These are phyloP conservation scores for Penaeus japonicus DNA, from an alignment of 1,140 invertebrate species.

Conservation along the genomic window DNA sequence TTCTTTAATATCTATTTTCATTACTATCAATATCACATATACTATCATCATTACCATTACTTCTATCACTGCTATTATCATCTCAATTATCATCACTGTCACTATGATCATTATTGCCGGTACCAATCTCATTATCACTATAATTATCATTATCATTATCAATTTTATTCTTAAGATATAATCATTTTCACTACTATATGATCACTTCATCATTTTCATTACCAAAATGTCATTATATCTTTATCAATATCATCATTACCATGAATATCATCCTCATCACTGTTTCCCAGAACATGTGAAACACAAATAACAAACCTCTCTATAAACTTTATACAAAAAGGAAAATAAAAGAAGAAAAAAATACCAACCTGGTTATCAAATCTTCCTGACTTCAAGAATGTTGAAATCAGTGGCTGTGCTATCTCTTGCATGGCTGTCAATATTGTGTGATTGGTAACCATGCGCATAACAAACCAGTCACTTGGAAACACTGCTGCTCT, in stretches of 20 bases:
- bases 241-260: too few species aligned
- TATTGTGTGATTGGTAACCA: conserved; percentile 89
- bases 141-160: too few species aligned
- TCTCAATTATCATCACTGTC: too few species aligned
- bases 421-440: conserved; percentile 86
- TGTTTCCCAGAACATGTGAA: neutral
- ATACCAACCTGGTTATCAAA: conserved; percentile 72
- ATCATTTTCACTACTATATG: neutral
- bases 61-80: too few species aligned
- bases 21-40: neutral
- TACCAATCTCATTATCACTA: too few species aligned
- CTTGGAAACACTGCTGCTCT: conserved; percentile 74
- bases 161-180: too few species aligned
- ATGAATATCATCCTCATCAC: neutral
- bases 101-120: too few species aligned
- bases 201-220: too few species aligned
- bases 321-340: neutral
- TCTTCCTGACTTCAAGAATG: conserved; percentile 76
- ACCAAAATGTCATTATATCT: neutral
- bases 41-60: too few species aligned
- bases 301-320: neutral
- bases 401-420: conserved; percentile 82
- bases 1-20: neutral
- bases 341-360: neutral
- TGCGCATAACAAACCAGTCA: conserved; percentile 93